Base-by-base conservation (phyloP, 1,140 invertebrate genomes). In the Bombus waltoni region DNA sequence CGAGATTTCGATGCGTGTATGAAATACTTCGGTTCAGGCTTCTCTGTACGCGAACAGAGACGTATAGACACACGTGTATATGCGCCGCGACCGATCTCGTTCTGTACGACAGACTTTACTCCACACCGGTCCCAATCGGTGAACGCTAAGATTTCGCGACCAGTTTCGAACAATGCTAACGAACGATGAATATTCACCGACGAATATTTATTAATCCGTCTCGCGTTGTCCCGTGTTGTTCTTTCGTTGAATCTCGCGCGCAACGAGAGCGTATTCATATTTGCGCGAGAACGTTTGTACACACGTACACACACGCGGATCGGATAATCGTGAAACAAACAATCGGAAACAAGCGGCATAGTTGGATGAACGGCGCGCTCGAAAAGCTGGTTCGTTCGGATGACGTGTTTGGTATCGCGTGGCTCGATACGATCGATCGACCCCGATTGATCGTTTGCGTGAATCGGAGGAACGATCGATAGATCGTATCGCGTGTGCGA, bases 341-440 rank as follows among this genome's bases (percentile, higher is more conserved):
- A 77, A 83, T 89, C 85, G 88, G 88, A 77, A 90, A 82, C 89
- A 88, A 90, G 89, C 78, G 86, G 86, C 83, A 80, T 85, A 85
- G 77, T 85, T 77, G 83, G 68, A 85, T 59, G 76, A 85, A 79
- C 42, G 81, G 42, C 73, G 77, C 85, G 77, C 66, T 68, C 86
- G 81, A 66, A 81, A 83, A 57, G 70, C 62, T 70, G 72, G 40
- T 82, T 77, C 38, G 75, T 62, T n/a, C 57, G 57, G n/a, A 11
- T 4, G 57, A 42, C 15, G 53, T 35, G 38, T 53, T n/a, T 44
- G 44, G n/a, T 32, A 22, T 18, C 25, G 47, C 62, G 73, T 2
- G 80, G 42, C 62, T 81, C 77, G 80, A 47, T 74, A 42, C 38
- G 62, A 75, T 74, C 47, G 88, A 86, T 77, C 80, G 66, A 44